Evolutionary conservation across 2,113 vertebrate genomes (phyloP), one percentile per base, ranked within the genome.

Genomic region (Telmatochromis sp.): DNA sequence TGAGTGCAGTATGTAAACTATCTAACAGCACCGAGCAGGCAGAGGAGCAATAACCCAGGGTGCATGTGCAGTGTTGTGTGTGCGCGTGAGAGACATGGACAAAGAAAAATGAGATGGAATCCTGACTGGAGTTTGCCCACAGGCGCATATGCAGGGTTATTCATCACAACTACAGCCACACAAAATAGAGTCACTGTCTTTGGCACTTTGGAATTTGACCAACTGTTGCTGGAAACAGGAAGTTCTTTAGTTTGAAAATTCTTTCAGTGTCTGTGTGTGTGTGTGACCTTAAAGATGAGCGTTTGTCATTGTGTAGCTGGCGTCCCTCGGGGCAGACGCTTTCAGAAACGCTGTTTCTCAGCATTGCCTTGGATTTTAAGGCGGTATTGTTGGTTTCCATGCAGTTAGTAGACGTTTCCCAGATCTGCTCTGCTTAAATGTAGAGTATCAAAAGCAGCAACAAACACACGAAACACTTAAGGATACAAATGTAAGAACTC

Each of bases 251-350:
- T 42, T 17, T 65, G 9, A 35, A 35, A 65, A 35, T 53, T 23
- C 33, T 89, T 63, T 91, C 80, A 89, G 47, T 85, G 85, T 40
- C 58, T 68, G 9, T 9, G 82, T 37, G 47, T 91, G 15, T 91
- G 45, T 23, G 15, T 87, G 87, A 78, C 85, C 85, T 90, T 80
- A 75, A 42, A 63, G 83, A 57, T 94, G 90, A 94, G 92, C 89
- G 87, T 86, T 55, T 51, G 53, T 84, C 83, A 55, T 86, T 94
- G 86, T 94, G 82, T 15, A 80, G 78, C 68, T 5, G 40, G 33
- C 6, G 45, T 90, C 81, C 89, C 89, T 83, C 80, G 51, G 65
- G 91, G 90, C 70, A 82, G 57, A 73, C 15, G 6, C 37, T 89
- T 51, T 21, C n/a, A 28, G 28, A 88, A 21, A 81, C 82, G 1